Conservation (phyloP, 2,113 vertebrate genomes). For the Grammomys dolichurus region DNA sequence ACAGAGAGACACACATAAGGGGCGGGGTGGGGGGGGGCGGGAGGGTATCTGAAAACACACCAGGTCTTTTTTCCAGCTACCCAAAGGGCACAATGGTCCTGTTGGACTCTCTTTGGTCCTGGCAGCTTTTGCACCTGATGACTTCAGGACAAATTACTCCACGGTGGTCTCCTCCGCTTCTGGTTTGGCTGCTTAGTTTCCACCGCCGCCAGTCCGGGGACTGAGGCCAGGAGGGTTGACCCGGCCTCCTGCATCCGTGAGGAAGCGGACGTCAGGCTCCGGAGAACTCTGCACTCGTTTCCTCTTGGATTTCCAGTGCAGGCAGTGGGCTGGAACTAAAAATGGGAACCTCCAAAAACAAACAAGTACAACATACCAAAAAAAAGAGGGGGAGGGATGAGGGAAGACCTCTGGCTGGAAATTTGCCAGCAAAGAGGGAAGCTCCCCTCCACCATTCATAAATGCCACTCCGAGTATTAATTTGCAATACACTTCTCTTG, state of each 20-base stretch:
- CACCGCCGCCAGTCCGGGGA: background rate
- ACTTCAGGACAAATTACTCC: slow-evolving; percentile 37
- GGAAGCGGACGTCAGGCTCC: slow-evolving; percentile 65
- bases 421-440: slow-evolving; percentile 61
- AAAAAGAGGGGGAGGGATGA: background rate
- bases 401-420: slow-evolving; percentile 76
- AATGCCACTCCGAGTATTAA: slow-evolving; percentile 72
- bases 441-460: slow-evolving; percentile 78
- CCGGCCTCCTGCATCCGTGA: slow-evolving; percentile 43
- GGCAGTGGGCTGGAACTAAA: slow-evolving; percentile 76
- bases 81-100: background rate
- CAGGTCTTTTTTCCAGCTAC: slow-evolving; percentile 12
- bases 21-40: fast-evolving
- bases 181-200: slow-evolving; percentile 29
- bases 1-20: background rate
- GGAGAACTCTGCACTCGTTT: slow-evolving; percentile 64
- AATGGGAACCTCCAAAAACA: slow-evolving; percentile 78
- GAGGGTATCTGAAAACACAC: background rate
- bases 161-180: slow-evolving; percentile 33
- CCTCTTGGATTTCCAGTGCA: slow-evolving; percentile 74
- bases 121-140: slow-evolving; percentile 47
- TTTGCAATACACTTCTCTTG: slow-evolving; percentile 70
- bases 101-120: slow-evolving; percentile 59
- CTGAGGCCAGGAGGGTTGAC: slow-evolving; percentile 43
- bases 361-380: slow-evolving; percentile 74